Conservation (phyloP, 2,797 vertebrate genomes). For the Sciaenops ocellatus region DNA sequence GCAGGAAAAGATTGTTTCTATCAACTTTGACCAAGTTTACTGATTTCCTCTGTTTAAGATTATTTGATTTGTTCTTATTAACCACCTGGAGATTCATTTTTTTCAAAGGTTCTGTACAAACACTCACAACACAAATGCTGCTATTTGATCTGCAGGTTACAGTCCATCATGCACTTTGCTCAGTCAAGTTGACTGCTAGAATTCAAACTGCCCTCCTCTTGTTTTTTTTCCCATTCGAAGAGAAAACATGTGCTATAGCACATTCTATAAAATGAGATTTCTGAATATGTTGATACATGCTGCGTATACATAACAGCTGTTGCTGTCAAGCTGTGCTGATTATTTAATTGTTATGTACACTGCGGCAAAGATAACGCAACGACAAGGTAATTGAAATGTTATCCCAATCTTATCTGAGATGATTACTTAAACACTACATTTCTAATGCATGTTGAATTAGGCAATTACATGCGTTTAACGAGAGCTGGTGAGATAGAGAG, state of each 20-base stretch:
- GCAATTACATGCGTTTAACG: conserved; percentile 84
- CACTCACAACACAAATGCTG: not conserved
- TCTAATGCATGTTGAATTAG: conserved; percentile 86
- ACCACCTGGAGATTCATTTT: not conserved
- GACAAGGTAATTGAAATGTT: conserved; percentile 84
- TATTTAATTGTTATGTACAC: conserved; percentile 82
- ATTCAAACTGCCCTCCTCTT: conserved; percentile 22
- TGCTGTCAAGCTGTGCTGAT: conserved; percentile 71
- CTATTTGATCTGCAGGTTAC: conserved; percentile 3
- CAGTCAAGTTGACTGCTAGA: conserved; percentile 22
- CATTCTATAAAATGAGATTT: conserved; percentile 49
- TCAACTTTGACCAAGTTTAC: not conserved
- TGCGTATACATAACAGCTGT: conserved; percentile 69
- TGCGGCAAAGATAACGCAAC: conserved; percentile 72
- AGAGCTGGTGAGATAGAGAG: conserved; percentile 68
- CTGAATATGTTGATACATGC: conserved; percentile 45
- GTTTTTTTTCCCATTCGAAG: conserved; percentile 9
- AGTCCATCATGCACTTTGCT: not conserved
- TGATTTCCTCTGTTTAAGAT: not conserved
- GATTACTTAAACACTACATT: conserved; percentile 85
- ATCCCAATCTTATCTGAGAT: conserved; percentile 82
- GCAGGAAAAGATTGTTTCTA: not conserved
- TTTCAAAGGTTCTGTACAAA: conserved; percentile 1
- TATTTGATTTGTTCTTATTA: not conserved
- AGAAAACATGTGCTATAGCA: conserved; percentile 11